phyloP scores from a whole-genome alignment of 2,113 vertebrate species.

The Pontoporia blainvillei region DNA sequence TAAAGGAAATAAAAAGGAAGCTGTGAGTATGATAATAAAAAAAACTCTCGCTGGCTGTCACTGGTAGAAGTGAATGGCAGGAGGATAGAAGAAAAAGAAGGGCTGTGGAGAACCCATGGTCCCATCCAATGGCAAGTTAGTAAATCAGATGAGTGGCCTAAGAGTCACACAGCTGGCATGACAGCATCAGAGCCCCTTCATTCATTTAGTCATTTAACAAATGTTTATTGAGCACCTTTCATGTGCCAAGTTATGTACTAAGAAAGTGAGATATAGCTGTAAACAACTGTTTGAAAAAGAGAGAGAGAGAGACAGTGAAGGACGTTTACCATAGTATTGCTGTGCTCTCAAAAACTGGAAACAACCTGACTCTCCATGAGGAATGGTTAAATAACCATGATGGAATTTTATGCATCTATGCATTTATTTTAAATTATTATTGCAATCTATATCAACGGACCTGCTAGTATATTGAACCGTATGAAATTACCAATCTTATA shows the following conservation, averaged over 20 bases:
- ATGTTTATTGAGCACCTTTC: background rate
- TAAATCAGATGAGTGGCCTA: background rate
- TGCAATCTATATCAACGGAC: background rate
- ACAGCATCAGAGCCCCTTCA: background rate
- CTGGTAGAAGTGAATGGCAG: background rate
- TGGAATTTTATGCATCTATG: background rate
- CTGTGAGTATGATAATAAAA: background rate
- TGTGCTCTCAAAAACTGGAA: background rate
- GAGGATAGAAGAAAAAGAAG: background rate
- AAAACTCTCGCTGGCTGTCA: background rate
- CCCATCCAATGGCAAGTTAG: background rate
- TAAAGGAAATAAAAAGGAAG: background rate
- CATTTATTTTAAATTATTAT: background rate
- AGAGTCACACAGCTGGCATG: background rate
- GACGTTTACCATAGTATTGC: background rate
- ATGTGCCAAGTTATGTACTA: background rate
- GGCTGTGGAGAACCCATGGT: background rate
- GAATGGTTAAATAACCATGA: background rate
- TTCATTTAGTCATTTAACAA: background rate
- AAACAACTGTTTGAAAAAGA: background rate
- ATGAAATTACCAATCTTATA: background rate
- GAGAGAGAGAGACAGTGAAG: background rate
- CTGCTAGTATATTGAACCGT: background rate
- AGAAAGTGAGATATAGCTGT: background rate
- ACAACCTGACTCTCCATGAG: background rate